Base-by-base conservation (phyloP, 2,797 vertebrate genomes). In the Syngnathus acus region DNA sequence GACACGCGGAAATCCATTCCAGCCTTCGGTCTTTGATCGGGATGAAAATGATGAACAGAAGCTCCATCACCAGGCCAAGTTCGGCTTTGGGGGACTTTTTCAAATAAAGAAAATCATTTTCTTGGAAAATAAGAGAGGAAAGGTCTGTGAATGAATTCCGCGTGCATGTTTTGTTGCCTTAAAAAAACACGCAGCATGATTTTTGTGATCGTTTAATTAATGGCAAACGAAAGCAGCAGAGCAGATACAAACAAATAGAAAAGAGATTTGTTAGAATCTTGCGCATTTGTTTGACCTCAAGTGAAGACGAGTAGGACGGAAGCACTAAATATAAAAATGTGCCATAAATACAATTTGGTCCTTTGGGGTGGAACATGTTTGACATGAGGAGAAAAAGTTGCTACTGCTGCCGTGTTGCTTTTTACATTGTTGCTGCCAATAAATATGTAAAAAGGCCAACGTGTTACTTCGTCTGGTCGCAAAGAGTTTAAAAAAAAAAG, bases 301-400 rank as follows among this genome's bases (percentile, higher is more conserved):
- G 6, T 57, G 26, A 11, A 54, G 21, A 37, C 37, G 32, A 32
- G 14, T 6, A 57, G 37, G 5, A 57, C 13, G 26, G 21, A 57
- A 13, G 54, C 91, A 91, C 94, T 89, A 94, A 94, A 95, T 97
- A 95, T 95, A 95, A 95, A 97, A 57, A 32, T 37, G 26, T 17
- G 26, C 94, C 95, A 98, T 98, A 98, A 98, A 98, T 98, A 98
- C 92, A 96, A 95, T 98, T 97, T 96, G 95, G 94, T 97, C 93
- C 95, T 91, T 93, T 83, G 74, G 92, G 74, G 73, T 84, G 84
- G 87, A 90, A 89, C 93, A 93, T 93, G 95, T 96, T 97, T 92
- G 98, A 98, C 94, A 94, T 91, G 90, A 92, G 90, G 73, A 81
- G 78, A 91, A 94, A 92, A 88, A 87, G 89, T 90, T 86, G 80